A percentile compares a stretch with the other conserved stretches of the same genome.
phyloP scores from a whole-genome alignment of 1,140 invertebrate genomes.

The Drosophila obscura region DNA sequence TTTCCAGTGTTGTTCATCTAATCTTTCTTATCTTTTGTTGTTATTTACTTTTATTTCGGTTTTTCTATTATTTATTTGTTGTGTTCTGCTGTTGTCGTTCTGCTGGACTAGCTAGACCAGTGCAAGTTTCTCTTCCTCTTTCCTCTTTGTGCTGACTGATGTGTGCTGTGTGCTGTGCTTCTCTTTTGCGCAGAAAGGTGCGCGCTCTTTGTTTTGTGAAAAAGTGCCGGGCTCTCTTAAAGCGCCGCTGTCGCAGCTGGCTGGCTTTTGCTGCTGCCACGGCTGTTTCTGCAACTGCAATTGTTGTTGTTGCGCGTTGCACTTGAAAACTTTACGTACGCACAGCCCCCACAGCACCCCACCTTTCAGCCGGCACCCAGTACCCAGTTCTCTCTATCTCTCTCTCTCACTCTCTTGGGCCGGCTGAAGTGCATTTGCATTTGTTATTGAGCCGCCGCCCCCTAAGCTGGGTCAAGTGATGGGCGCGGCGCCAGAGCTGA shows the following conservation, averaged over 20 bases:
- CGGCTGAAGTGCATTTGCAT: conserved; percentile 46
- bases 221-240: conserved; percentile 26
- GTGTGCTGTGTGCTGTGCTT: neutral
- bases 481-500: conserved; percentile 27
- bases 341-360: conserved; percentile 21
- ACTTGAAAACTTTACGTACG: conserved; percentile 75
- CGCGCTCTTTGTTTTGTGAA: conserved; percentile 49
- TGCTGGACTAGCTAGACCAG: neutral
- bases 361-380: neutral
- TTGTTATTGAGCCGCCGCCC: conserved; percentile 29
- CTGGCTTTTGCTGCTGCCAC: conserved; percentile 5
- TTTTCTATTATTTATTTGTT: too few species aligned
- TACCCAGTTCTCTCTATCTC: neutral
- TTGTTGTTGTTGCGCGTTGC: conserved; percentile 64
- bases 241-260: conserved; percentile 25
- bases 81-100: too few species aligned
- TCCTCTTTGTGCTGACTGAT: neutral
- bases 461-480: conserved; percentile 57
- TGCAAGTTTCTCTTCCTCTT: neutral
- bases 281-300: neutral
- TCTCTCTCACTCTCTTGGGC: neutral
- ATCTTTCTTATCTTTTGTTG: neutral
- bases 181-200: conserved; percentile 68
- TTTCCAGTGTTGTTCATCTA: neutral
- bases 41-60: conserved; percentile 4